Evolutionary conservation across 30 jellyfish, hydroid and myxozoan genomes (phyloP).

Genomic region (Hydra vulgaris): DNA sequence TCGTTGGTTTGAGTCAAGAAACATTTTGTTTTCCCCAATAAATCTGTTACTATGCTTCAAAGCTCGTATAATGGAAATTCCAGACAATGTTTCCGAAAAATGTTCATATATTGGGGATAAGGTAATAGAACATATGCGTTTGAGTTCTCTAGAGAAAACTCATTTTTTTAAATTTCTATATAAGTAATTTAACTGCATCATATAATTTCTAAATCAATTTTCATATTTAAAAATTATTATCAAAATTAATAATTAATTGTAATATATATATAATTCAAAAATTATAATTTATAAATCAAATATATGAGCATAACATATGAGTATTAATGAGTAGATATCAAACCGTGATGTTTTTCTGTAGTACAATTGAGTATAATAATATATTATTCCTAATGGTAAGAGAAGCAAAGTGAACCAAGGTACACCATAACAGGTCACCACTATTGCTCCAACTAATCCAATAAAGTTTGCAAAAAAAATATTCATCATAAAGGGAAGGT

Average conservation of each 20-base stretch:
- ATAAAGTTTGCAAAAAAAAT: conserved; percentile 73
- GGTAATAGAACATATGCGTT: conserved; percentile 65
- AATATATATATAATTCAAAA: not conserved
- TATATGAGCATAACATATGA: not conserved
- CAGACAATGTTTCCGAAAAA: conserved; percentile 88
- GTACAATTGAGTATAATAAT: conserved; percentile 60
- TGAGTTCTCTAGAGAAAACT: conserved; percentile 72
- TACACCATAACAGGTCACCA: conserved; percentile 84
- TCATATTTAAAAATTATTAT: not conserved
- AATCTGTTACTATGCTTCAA: conserved; percentile 63
- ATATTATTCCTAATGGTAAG: conserved; percentile 67
- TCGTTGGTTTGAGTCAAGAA: conserved; percentile 69
- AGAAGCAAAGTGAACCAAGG: conserved; percentile 95
- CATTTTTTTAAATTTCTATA: too few species aligned
- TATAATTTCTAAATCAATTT: not conserved
- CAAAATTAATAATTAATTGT: not conserved
- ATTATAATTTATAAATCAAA: not conserved
- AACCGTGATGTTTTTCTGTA: conserved; percentile 95
- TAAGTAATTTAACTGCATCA: not conserved
- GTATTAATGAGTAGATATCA: conserved; percentile 8
- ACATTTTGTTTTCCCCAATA: conserved; percentile 58
- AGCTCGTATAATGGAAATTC: conserved; percentile 78
- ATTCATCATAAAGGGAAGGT: conserved; percentile 84
- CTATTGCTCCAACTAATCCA: conserved; percentile 85
- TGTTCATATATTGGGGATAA: conserved; percentile 95